Percentiles rank a stretch among this genome's conserved stretches.
Conservation (phyloP, 2,888 invertebrate genomes). For the Frankliniella fusca region DNA sequence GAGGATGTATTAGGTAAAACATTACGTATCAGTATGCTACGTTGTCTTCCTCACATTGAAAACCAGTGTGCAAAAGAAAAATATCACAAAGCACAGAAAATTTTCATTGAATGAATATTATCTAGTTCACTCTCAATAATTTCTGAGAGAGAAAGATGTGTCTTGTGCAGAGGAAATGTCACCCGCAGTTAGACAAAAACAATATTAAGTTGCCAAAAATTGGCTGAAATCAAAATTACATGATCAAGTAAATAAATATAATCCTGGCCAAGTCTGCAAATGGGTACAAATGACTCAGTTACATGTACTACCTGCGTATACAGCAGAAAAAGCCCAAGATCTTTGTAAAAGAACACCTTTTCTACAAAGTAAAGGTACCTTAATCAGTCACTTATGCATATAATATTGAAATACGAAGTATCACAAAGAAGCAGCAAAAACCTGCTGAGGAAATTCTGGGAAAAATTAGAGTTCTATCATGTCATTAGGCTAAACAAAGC, state of each 20-base stretch:
- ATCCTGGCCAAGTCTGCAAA: not conserved
- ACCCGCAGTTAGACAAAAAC: not conserved
- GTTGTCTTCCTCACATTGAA: not conserved
- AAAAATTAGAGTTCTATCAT: too few relatives aligned
- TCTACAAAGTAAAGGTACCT: not conserved
- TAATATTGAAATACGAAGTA: constrained; percentile 2
- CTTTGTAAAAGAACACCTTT: not conserved
- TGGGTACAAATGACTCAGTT: too few relatives aligned
- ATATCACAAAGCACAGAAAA: constrained; percentile 15
- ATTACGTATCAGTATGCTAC: not conserved
- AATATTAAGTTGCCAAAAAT: not conserved
- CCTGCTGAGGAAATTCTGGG: too few relatives aligned
- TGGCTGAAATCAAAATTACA: not conserved
- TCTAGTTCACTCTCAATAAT: not conserved
- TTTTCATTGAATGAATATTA: not conserved
- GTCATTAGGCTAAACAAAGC: too few relatives aligned
- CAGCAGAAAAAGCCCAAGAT: not conserved
- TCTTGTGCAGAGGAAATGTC: not conserved
- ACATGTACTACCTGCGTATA: not conserved
- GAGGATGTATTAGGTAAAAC: not conserved
- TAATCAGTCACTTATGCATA: constrained; percentile 17
- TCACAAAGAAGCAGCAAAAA: not conserved
- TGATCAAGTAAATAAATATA: not conserved
- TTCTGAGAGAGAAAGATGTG: not conserved
- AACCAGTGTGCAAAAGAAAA: not conserved